Percentiles rank a stretch among this genome's conserved stretches.
Evolutionary conservation across 2,888 invertebrate species (phyloP).

Genomic region (Nomada flava): DNA sequence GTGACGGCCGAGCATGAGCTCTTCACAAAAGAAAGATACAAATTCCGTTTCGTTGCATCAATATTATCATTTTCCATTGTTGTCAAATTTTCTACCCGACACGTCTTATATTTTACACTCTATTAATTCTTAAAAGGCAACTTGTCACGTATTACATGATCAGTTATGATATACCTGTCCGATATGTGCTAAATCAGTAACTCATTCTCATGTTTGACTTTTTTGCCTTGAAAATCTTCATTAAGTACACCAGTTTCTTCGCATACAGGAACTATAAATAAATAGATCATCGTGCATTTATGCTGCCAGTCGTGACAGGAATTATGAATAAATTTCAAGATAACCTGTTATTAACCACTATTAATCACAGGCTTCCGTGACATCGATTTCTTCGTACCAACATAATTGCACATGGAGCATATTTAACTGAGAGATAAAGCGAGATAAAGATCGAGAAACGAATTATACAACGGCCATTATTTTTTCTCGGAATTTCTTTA

Average conservation of each 20-base stretch:
- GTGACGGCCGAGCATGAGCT: too few species aligned
- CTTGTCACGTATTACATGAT: constrained; percentile 39
- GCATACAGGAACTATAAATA: constrained; percentile 11
- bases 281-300: constrained; percentile 42
- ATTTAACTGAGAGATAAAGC: constrained; percentile 30
- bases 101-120: constrained; percentile 22
- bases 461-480: constrained; percentile 16
- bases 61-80: constrained; percentile 26
- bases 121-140: constrained; percentile 29
- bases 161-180: constrained; percentile 30
- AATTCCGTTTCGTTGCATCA: neutral
- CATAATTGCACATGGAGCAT: constrained; percentile 19
- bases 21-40: too few species aligned
- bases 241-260: constrained; percentile 1
- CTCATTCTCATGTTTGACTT: constrained; percentile 21
- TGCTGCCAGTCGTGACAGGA: constrained; percentile 8
- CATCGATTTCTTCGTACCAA: constrained; percentile 26
- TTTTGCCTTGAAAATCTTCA: constrained; percentile 29
- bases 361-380: constrained; percentile 54
- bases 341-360: constrained; percentile 53
- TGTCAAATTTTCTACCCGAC: neutral
- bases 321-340: constrained; percentile 44
- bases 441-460: constrained; percentile 31
- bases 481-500: neutral
- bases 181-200: constrained; percentile 20